phyloP scores from a whole-genome alignment of 1,140 invertebrate species.

The Drosophila parvula region DNA sequence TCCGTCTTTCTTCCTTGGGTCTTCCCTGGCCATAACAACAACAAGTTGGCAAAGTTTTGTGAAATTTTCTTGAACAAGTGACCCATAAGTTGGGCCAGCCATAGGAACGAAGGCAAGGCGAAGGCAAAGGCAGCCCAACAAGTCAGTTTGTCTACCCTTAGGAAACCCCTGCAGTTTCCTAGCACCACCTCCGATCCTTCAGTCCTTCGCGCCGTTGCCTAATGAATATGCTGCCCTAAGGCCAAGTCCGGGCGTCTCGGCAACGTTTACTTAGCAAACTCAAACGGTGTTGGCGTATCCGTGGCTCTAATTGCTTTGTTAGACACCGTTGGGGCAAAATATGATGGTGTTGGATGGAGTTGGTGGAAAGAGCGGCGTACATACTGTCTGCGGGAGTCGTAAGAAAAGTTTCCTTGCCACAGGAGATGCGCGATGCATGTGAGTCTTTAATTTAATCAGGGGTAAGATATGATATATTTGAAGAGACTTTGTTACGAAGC shows the following conservation, averaged over 20 bases:
- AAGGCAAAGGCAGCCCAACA: constrained; percentile 5
- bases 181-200: constrained; percentile 2
- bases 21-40: constrained; percentile 31
- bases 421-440: constrained; percentile 11
- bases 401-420: constrained; percentile 38
- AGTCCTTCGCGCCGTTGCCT: constrained; percentile 32
- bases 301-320: constrained; percentile 79
- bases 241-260: constrained; percentile 32
- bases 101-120: constrained; percentile 1
- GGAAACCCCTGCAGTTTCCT: constrained; percentile 8
- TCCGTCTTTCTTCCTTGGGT: neutral
- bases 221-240: constrained; percentile 72
- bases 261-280: constrained; percentile 66
- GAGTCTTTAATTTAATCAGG: constrained; percentile 24
- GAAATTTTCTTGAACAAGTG: constrained; percentile 66
- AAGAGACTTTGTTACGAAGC: neutral
- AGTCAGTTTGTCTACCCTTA: constrained; percentile 2
- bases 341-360: constrained; percentile 50
- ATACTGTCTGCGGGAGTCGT: constrained; percentile 15
- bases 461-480: constrained; percentile 12
- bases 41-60: constrained; percentile 69
- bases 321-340: constrained; percentile 69
- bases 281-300: constrained; percentile 64
- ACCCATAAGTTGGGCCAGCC: constrained; percentile 66
- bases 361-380: neutral